These are phyloP conservation scores for Mamestra configurata DNA, from an alignment of 1,140 invertebrate species.

Conservation along the genomic window DNA sequence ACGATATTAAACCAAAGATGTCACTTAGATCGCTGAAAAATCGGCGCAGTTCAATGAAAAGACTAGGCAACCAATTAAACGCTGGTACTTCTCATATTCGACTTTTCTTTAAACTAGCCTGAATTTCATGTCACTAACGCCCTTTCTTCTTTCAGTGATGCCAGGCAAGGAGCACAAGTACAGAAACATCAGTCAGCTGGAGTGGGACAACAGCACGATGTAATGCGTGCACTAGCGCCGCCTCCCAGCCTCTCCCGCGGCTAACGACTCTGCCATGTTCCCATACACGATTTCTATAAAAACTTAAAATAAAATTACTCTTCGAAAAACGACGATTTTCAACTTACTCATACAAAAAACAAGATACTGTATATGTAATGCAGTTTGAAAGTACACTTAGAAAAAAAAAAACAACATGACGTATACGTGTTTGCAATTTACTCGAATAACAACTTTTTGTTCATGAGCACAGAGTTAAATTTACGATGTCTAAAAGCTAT, in stretches of 20 bases:
- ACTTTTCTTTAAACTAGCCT: no score
- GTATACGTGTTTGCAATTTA: neutral
- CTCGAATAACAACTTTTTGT: neutral
- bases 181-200: constrained; percentile 91
- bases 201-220: constrained; percentile 92
- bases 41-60: no score
- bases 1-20: no score
- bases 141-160: constrained; percentile 67
- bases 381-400: no score
- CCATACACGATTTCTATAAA: constrained; percentile 12
- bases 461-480: neutral
- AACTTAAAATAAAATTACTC: neutral
- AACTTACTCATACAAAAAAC: no score
- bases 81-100: no score
- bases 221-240: constrained; percentile 78
- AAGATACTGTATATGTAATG: no score
- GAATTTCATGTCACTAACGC: neutral
- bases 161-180: constrained; percentile 89
- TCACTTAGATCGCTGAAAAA: no score
- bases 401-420: no score
- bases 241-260: constrained; percentile 54
- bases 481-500: neutral
- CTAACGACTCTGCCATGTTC: neutral
- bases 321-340: no score
- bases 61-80: no score